A percentile compares a stretch with the other conserved stretches of the same genome.
These are phyloP conservation scores for Amblyraja radiata DNA, from an alignment of 2,797 vertebrate species.

Conservation along the genomic window DNA sequence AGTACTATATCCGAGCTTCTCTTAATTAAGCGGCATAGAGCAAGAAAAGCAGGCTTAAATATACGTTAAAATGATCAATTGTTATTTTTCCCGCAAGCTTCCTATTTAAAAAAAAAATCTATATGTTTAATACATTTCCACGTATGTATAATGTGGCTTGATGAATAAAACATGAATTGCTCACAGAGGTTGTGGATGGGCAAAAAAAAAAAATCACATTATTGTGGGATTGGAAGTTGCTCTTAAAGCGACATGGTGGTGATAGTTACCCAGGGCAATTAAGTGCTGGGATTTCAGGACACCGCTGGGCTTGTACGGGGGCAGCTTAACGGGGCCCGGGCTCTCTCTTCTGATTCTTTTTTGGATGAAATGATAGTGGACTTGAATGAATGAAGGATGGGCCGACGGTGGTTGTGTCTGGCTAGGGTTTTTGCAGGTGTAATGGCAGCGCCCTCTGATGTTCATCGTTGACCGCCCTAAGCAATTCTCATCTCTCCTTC, in stretches of 20 bases:
- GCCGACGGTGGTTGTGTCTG: constrained; percentile 29
- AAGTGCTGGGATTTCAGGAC: neutral
- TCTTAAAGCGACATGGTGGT: constrained; percentile 19
- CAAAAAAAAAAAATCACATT: constrained; percentile 14
- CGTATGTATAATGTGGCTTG: constrained; percentile 25
- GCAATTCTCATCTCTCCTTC: constrained; percentile 29
- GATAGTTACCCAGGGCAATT: neutral
- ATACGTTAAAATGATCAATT: neutral
- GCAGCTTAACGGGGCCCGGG: neutral
- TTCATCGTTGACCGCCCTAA: constrained; percentile 54
- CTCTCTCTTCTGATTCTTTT: neutral
- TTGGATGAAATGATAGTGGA: constrained; percentile 34
- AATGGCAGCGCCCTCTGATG: constrained; percentile 78
- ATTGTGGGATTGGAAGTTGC: constrained; percentile 7
- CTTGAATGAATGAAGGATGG: constrained; percentile 33
- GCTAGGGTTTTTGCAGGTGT: constrained; percentile 58
- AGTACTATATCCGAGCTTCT: neutral
- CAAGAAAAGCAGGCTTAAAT: neutral
- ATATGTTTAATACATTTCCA: constrained; percentile 22
- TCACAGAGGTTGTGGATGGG: constrained; percentile 27
- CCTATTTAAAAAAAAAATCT: neutral
- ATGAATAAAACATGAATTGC: constrained; percentile 37
- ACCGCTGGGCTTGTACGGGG: constrained; percentile 15
- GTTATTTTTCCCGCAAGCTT: constrained; percentile 2
- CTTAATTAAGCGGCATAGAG: neutral